These are phyloP conservation scores for Scytalopus superciliaris DNA, from an alignment of 2,113 vertebrate species.

Conservation along the genomic window DNA sequence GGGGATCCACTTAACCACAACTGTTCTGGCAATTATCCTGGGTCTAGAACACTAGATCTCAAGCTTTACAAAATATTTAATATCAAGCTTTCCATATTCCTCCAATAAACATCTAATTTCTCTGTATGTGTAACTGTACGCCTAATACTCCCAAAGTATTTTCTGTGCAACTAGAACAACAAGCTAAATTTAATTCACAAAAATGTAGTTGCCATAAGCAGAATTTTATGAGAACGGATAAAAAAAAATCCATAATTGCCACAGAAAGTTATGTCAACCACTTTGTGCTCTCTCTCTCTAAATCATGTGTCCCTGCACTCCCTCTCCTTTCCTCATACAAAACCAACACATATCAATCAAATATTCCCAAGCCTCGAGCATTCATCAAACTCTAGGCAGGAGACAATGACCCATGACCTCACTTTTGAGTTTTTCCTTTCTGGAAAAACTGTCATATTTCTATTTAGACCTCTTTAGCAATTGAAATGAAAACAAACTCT, in stretches of 20 bases:
- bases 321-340: not conserved
- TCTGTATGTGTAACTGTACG: not conserved
- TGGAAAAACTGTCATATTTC: not conserved
- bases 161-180: not conserved
- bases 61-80: not conserved
- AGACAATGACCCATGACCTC: not conserved
- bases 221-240: not conserved
- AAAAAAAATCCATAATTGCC: not conserved
- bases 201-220: not conserved
- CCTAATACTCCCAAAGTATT: not conserved
- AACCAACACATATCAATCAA: not conserved
- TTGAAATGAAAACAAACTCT: not conserved
- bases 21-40: not conserved
- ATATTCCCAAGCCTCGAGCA: not conserved
- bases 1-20: not conserved
- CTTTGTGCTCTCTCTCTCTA: not conserved
- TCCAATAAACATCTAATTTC: not conserved
- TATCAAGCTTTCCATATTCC: not conserved
- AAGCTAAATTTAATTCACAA: not conserved
- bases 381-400: not conserved
- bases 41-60: not conserved
- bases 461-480: not conserved
- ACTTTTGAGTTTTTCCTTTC: not conserved
- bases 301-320: accelerated
- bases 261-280: not conserved